Conservation (phyloP, 2,888 invertebrate genomes). For the Sesia apiformis region DNA sequence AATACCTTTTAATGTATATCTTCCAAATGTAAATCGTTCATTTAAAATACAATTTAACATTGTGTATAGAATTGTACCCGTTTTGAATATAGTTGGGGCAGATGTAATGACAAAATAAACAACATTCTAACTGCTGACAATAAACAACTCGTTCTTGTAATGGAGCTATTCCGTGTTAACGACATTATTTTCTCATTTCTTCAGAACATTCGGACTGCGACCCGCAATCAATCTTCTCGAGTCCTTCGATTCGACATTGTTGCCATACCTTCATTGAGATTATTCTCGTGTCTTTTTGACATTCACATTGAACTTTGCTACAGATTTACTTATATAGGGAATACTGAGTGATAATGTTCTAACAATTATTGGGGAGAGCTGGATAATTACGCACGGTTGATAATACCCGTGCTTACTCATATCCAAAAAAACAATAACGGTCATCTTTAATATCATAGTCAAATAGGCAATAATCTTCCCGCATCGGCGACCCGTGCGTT, state of each 20-base stretch:
- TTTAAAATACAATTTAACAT: too few relatives aligned
- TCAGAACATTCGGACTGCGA: conserved; percentile 18
- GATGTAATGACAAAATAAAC: conserved; percentile 15
- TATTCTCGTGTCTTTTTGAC: not conserved
- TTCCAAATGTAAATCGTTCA: too few relatives aligned
- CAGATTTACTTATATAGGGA: too few relatives aligned
- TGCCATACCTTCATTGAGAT: not conserved
- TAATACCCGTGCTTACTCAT: too few relatives aligned
- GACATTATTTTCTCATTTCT: conserved; percentile 34
- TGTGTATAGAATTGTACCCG: not conserved
- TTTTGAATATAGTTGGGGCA: not conserved
- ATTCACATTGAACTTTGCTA: not conserved
- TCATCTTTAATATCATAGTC: too few relatives aligned
- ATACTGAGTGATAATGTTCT: too few relatives aligned
- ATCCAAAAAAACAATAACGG: too few relatives aligned
- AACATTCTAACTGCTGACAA: conserved; percentile 17
- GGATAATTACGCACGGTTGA: too few relatives aligned
- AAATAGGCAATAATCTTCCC: too few relatives aligned
- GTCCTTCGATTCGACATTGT: conserved; percentile 16
- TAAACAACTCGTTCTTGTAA: conserved; percentile 26
- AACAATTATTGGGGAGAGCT: too few relatives aligned
- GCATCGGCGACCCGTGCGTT: too few relatives aligned
- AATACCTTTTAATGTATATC: too few relatives aligned
- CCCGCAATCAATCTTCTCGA: conserved; percentile 29
- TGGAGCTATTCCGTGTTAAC: conserved; percentile 30